Conservation (phyloP, 2,797 vertebrate species). For the Sphenopsis melanotis region DNA sequence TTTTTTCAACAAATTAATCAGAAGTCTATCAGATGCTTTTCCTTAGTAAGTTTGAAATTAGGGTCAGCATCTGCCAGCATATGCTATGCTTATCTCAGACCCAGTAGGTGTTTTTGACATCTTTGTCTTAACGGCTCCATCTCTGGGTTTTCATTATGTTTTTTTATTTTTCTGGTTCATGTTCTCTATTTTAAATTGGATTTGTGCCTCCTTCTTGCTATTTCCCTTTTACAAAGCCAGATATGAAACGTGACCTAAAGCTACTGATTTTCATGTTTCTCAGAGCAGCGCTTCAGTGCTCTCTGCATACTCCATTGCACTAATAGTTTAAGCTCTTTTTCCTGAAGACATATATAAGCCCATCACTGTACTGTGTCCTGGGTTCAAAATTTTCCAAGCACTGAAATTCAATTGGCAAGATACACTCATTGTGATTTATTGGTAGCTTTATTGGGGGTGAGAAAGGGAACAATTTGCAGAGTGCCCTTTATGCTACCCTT, state of each 20-base stretch:
- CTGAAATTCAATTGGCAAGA: neutral
- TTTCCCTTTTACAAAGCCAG: neutral
- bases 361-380: neutral
- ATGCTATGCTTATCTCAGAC: neutral
- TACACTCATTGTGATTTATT: neutral
- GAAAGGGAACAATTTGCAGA: neutral
- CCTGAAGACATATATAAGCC: neutral
- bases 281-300: neutral
- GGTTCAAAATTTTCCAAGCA: neutral
- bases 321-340: constrained; percentile 28
- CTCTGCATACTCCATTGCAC: neutral
- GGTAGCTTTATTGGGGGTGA: neutral
- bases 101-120: neutral
- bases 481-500: neutral
- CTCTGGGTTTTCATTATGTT: neutral
- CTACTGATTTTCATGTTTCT: constrained; percentile 10
- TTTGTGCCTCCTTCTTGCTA: neutral
- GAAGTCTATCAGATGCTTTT: neutral
- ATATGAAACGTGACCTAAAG: neutral
- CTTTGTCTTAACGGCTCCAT: neutral
- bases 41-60: neutral
- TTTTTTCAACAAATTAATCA: neutral
- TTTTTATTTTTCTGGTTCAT: neutral
- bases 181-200: neutral
- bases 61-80: neutral